Evolutionary conservation across 2,113 vertebrate genomes (phyloP).

Genomic region (Mastomys natalensis): DNA sequence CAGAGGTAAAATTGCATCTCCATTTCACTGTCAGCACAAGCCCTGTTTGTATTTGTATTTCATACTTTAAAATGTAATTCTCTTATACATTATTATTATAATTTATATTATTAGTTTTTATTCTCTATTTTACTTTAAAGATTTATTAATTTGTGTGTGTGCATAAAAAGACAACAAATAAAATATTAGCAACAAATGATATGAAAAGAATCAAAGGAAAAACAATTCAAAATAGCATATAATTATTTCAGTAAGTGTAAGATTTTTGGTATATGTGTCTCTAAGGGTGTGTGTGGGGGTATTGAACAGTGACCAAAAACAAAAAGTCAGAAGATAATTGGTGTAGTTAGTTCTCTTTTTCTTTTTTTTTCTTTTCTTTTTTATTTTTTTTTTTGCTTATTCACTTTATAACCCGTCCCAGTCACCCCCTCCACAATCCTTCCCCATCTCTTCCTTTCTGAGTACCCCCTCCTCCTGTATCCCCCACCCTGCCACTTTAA

Average conservation of each 20-base stretch:
- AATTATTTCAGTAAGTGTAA: not conserved
- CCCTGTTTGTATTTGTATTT: not conserved
- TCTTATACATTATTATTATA: not conserved
- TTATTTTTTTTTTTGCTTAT: too few species aligned
- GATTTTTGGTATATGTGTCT: not conserved
- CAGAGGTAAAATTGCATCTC: not conserved
- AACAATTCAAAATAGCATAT: not conserved
- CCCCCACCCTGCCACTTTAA: too few species aligned
- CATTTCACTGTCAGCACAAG: not conserved
- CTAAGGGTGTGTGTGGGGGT: not conserved
- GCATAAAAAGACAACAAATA: not conserved
- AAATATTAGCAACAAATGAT: not conserved
- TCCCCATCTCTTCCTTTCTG: too few species aligned
- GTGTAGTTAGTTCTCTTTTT: not conserved
- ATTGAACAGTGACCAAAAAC: not conserved
- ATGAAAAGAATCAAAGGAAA: not conserved
- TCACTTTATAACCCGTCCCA: too few species aligned
- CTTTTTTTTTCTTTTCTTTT: too few species aligned
- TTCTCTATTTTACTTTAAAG: slow-evolving; percentile 1
- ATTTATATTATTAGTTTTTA: not conserved
- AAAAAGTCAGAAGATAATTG: not conserved
- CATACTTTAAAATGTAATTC: not conserved
- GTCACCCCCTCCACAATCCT: too few species aligned
- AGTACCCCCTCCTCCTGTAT: too few species aligned
- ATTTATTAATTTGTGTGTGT: not conserved